These are phyloP conservation scores for Seriola rivoliana DNA, from an alignment of 2,113 vertebrate species.

Conservation along the genomic window DNA sequence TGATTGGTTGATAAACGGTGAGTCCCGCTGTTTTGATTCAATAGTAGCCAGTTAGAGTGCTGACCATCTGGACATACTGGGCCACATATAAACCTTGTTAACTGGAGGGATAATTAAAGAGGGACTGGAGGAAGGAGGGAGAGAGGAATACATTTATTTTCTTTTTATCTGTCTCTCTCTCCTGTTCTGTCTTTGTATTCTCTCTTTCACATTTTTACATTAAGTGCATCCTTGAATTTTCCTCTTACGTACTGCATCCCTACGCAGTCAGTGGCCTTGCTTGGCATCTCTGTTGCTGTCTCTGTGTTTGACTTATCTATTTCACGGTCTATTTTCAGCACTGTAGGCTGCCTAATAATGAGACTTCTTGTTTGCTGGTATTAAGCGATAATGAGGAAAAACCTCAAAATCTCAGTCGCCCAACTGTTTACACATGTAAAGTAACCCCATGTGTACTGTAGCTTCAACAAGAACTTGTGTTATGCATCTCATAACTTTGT, in stretches of 20 bases:
- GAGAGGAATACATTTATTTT: neutral
- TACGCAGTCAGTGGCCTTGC: neutral
- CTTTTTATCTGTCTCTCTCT: conserved; percentile 4
- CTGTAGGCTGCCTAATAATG: conserved; percentile 1
- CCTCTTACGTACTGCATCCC: neutral
- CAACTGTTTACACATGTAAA: conserved; percentile 58
- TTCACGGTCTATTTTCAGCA: conserved; percentile 17
- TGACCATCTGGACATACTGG: conserved; percentile 67
- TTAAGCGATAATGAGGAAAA: conserved; percentile 28
- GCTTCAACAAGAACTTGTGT: conserved; percentile 38
- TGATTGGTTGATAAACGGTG: conserved; percentile 70
- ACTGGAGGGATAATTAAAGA: conserved; percentile 50
- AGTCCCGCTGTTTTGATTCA: conserved; percentile 59
- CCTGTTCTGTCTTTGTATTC: conserved; percentile 6
- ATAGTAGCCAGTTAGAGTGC: conserved; percentile 44
- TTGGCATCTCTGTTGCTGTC: conserved; percentile 5
- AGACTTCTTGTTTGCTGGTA: conserved; percentile 32
- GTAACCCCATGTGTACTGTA: conserved; percentile 48
- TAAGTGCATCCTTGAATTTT: neutral
- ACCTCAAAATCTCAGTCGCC: conserved; percentile 10
- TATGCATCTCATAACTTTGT: conserved; percentile 53
- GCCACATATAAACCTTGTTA: conserved; percentile 48
- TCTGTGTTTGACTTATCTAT: conserved; percentile 16
- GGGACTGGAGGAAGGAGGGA: conserved; percentile 2
- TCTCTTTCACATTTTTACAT: neutral